These are phyloP conservation scores for Barbus barbus DNA, from an alignment of 2,113 vertebrate genomes.

Conservation along the genomic window DNA sequence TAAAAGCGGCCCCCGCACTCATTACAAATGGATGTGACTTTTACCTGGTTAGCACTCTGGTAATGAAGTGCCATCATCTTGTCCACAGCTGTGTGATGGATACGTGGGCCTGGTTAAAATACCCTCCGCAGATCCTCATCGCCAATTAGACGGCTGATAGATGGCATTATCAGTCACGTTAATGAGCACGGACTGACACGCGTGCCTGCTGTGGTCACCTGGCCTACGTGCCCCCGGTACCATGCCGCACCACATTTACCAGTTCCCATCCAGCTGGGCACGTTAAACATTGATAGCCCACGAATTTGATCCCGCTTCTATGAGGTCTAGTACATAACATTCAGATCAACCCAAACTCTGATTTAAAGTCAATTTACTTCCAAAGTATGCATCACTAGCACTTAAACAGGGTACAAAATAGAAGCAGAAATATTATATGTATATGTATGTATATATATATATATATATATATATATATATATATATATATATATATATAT, in stretches of 20 bases:
- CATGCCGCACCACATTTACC: slow-evolving; percentile 17
- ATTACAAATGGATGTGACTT: slow-evolving; percentile 63
- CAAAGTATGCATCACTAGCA: not conserved
- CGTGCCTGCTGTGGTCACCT: slow-evolving; percentile 52
- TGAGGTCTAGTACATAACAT: not conserved
- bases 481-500: too few relatives aligned
- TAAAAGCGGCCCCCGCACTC: slow-evolving; percentile 45
- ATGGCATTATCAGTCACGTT: slow-evolving; percentile 79
- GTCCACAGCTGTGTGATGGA: slow-evolving; percentile 64
- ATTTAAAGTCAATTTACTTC: not conserved
- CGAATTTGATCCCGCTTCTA: not conserved
- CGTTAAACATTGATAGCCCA: slow-evolving; percentile 39
- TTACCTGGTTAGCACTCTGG: slow-evolving; percentile 60
- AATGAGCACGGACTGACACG: slow-evolving; percentile 70
- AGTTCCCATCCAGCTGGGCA: slow-evolving; percentile 13
- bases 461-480: too few relatives aligned
- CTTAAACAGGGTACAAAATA: not conserved
- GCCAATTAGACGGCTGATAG: slow-evolving; percentile 76
- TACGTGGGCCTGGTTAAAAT: slow-evolving; percentile 71
- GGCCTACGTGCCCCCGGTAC: slow-evolving; percentile 34
- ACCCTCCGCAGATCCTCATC: slow-evolving; percentile 76
- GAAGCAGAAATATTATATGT: too few relatives aligned
- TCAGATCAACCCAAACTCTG: not conserved
- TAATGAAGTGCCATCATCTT: slow-evolving; percentile 60
- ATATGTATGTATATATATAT: too few relatives aligned